Percentiles rank a stretch among this genome's conserved stretches.
Evolutionary conservation across 35 echinoderm and acorn worm species (phyloP).

Genomic region (Apostichopus japonicus): DNA sequence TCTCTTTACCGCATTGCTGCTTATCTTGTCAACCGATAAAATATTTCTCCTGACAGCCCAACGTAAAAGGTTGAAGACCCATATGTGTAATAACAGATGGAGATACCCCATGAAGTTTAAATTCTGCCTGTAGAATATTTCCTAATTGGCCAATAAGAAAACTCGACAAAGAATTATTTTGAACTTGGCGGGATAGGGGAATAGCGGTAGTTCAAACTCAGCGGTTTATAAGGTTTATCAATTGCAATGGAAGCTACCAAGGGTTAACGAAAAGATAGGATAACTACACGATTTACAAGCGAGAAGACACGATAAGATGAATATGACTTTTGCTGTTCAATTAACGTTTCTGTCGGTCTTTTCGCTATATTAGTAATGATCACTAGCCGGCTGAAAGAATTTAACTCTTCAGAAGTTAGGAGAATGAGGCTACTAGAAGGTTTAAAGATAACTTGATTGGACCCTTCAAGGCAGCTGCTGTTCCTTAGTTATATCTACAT

Average conservation of each 20-base stretch:
- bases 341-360: too few relatives aligned
- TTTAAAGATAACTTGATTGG: too few relatives aligned
- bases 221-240: not conserved
- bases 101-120: not conserved
- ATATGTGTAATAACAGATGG: conserved; percentile 13
- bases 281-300: not conserved
- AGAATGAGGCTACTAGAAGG: too few relatives aligned
- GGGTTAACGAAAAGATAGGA: not conserved
- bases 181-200: not conserved
- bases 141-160: conserved; percentile 15
- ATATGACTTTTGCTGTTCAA: too few relatives aligned
- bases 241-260: not conserved
- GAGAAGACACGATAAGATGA: too few relatives aligned
- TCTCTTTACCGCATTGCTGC: too few relatives aligned
- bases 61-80: conserved; percentile 8
- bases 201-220: not conserved
- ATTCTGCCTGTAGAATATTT: not conserved
- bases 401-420: too few relatives aligned
- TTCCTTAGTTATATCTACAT: too few relatives aligned
- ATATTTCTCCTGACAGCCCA: not conserved
- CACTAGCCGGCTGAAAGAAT: too few relatives aligned
- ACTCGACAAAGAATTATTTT: not conserved
- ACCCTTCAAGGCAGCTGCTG: too few relatives aligned
- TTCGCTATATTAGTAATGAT: too few relatives aligned
- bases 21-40: too few relatives aligned